A percentile compares a stretch with the other conserved stretches of the same genome.
These are phyloP conservation scores for Ctenomys sociabilis DNA, from an alignment of 2,113 vertebrate genomes.

Conservation along the genomic window DNA sequence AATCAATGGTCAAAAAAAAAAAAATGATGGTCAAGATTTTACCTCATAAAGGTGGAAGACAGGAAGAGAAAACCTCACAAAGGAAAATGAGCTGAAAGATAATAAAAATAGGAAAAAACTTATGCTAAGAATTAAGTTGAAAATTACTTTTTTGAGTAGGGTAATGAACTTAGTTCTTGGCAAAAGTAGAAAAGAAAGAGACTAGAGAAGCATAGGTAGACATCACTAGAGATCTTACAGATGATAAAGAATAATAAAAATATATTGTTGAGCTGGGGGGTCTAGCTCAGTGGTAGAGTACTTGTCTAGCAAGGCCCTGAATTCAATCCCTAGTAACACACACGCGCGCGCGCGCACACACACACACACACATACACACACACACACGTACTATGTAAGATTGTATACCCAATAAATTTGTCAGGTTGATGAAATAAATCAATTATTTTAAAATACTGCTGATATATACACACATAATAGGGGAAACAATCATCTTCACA, in stretches of 20 bases:
- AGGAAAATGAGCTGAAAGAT: background rate
- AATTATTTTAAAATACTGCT: background rate
- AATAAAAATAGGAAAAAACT: background rate
- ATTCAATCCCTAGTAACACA: too few relatives aligned
- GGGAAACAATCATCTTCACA: background rate
- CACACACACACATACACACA: too few relatives aligned
- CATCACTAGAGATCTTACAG: background rate
- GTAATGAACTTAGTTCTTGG: background rate
- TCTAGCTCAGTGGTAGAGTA: background rate
- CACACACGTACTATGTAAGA: too few relatives aligned
- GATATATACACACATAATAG: background rate
- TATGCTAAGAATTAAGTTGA: background rate
- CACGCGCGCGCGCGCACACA: too few relatives aligned
- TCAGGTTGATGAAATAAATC: slow-evolving; percentile 23
- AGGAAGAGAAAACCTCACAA: background rate
- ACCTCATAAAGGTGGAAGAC: background rate
- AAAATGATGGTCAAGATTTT: background rate
- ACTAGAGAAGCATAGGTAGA: background rate
- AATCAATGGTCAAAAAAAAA: background rate
- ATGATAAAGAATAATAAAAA: background rate
- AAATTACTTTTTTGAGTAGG: background rate
- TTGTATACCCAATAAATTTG: background rate
- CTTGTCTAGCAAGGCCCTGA: background rate
- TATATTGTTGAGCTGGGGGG: background rate
- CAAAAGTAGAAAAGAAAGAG: background rate